Percentiles rank a stretch among this genome's conserved stretches.
Conservation (phyloP, 2,888 invertebrate species). For the Lasioglossum morio region DNA sequence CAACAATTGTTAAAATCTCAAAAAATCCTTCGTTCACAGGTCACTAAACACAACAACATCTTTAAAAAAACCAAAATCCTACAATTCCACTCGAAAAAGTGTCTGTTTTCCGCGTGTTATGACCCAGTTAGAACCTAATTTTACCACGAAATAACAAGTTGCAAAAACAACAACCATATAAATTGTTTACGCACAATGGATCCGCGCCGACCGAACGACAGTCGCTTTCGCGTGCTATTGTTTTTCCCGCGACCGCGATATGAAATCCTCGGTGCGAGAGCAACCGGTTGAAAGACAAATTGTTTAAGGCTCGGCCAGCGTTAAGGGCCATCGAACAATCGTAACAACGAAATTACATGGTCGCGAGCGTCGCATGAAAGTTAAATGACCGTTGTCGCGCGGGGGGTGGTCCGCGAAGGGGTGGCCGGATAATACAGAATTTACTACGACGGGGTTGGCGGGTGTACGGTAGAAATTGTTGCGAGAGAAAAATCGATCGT, state of each 20-base stretch:
- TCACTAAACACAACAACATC: no score
- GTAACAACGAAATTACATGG: conserved; percentile 54
- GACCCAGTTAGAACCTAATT: background rate
- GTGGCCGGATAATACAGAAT: conserved; percentile 18
- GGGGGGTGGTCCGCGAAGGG: background rate
- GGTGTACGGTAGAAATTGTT: conserved; percentile 5
- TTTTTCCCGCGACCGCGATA: background rate
- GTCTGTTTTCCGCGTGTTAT: no score
- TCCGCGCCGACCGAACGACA: background rate
- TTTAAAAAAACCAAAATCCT: no score
- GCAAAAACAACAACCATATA: background rate
- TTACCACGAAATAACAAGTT: background rate
- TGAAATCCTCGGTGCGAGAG: conserved; percentile 7
- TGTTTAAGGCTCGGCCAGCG: conserved; percentile 42
- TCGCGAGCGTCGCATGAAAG: conserved; percentile 46
- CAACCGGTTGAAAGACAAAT: conserved; percentile 45
- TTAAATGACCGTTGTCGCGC: conserved; percentile 43
- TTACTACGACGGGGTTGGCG: background rate
- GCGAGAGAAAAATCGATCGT: conserved; percentile 41
- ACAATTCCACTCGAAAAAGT: no score
- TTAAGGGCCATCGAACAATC: conserved; percentile 52
- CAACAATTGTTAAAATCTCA: no score
- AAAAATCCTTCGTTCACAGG: no score
- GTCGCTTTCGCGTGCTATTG: background rate
- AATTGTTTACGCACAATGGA: background rate